Evolutionary conservation across 2,797 vertebrate genomes (phyloP), one percentile per base, ranked within the genome.

Genomic region (Buceros bicornis): DNA sequence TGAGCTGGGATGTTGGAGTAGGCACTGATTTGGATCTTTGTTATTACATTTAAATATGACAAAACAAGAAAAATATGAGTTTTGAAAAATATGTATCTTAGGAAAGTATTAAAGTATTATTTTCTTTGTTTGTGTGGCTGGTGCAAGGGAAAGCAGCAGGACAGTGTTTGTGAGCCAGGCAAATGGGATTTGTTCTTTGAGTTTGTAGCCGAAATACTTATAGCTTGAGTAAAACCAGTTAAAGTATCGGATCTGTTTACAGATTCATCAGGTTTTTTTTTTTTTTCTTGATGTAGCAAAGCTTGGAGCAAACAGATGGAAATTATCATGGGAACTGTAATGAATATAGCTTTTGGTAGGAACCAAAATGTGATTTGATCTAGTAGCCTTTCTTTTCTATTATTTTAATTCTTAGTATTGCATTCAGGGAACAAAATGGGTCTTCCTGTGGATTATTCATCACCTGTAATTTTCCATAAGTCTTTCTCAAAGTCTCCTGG

Each of bases 401-500:
- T 96, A 91, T 92, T 97, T 96, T 82, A 94, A 95, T 88, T 94
- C 64, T 95, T 37, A 28, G 31, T 88, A 22, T 84, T 96, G 48
- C 89, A 85, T 95, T 95, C 87, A 92, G 78, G 77, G 89, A 95
- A 95, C 66, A 93, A 93, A 96, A 78, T 79, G 31, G 83, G 80
- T 86, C 69, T 97, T 97, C 96, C 96, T 95, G 94, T 96, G 86
- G 43, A 45, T 95, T 96, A 95, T 97, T 97, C 95, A 90, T 97
- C 93, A 97, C 97, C 97, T 97, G 92, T 95, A 95, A 92, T 93
- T 97, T 97, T 97, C 91, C 93, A 64, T 85, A 87, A 96, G 50
- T 65, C 62, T 95, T 97, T 95, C 86, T 94, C 51, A 73, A 71
- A 96, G 82, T 89, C 93, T 97, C 29, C 40, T 95, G 71, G 58